phyloP scores from a whole-genome alignment of 1,140 invertebrate species.

The Andrena cerasifolii region DNA sequence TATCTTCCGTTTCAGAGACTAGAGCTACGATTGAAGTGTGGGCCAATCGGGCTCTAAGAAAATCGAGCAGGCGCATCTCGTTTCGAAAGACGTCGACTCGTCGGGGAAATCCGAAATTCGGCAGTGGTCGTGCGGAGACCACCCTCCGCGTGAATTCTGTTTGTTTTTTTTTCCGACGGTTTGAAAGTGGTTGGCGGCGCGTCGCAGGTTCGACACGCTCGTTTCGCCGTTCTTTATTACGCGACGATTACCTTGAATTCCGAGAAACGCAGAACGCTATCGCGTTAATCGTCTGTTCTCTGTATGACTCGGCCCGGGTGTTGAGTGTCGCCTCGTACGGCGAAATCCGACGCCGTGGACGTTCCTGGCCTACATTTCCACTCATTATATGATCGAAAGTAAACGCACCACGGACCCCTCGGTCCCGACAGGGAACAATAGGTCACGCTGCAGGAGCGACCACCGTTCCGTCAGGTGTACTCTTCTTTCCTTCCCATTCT shows the following conservation, averaged over 20 bases:
- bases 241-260: conserved; percentile 68
- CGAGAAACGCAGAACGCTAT: conserved; percentile 75
- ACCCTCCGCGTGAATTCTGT: no score
- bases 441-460: conserved; percentile 45
- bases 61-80: no score
- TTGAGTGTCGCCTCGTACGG: conserved; percentile 79
- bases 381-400: conserved; percentile 74
- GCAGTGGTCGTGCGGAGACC: background rate
- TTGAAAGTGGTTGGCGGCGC: background rate
- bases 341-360: conserved; percentile 80
- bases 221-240: conserved; percentile 57
- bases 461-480: conserved; percentile 41
- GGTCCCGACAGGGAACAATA: conserved; percentile 61
- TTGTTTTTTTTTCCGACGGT: background rate
- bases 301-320: conserved; percentile 72
- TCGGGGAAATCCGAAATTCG: background rate
- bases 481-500: background rate
- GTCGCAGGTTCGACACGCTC: conserved; percentile 34
- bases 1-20: no score
- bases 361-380: conserved; percentile 80
- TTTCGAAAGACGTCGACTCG: no score
- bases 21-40: no score
- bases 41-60: no score
- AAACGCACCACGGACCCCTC: conserved; percentile 53
- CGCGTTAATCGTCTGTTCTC: conserved; percentile 79